These are phyloP conservation scores for Dryobates pubescens DNA, from an alignment of 2,797 vertebrate species.

Conservation along the genomic window DNA sequence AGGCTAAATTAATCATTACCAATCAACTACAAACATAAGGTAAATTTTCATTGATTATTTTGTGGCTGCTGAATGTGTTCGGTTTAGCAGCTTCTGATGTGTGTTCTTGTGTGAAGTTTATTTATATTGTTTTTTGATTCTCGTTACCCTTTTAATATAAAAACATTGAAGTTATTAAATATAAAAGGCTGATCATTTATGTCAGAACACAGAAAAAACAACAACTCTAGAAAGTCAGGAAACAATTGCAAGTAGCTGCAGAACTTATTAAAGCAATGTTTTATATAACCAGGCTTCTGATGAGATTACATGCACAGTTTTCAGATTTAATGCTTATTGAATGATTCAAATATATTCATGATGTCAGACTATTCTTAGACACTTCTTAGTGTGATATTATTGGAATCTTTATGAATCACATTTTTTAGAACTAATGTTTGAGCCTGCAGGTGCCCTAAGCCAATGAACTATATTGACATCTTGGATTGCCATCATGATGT, in stretches of 20 bases:
- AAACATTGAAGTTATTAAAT: neutral
- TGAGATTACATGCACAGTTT: neutral
- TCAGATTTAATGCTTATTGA: neutral
- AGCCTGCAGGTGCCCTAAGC: neutral
- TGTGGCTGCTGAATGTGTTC: neutral
- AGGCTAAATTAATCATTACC: slow-evolving; percentile 5
- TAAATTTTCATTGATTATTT: neutral
- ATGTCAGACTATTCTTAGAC: neutral
- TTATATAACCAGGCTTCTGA: neutral
- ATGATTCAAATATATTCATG: neutral
- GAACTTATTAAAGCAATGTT: neutral
- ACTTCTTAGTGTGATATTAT: neutral
- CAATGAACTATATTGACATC: neutral
- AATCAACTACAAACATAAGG: neutral
- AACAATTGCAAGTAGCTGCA: neutral
- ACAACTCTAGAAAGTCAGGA: neutral
- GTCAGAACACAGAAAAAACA: neutral
- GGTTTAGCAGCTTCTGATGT: neutral
- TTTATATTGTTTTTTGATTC: neutral
- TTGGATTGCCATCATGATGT: neutral
- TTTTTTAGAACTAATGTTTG: neutral
- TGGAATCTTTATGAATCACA: neutral
- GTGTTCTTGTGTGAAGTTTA: neutral
- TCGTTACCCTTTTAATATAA: neutral
- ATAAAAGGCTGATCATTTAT: neutral